Evolutionary conservation across 2,113 vertebrate genomes (phyloP).

Genomic region (Crotalus helleri): DNA sequence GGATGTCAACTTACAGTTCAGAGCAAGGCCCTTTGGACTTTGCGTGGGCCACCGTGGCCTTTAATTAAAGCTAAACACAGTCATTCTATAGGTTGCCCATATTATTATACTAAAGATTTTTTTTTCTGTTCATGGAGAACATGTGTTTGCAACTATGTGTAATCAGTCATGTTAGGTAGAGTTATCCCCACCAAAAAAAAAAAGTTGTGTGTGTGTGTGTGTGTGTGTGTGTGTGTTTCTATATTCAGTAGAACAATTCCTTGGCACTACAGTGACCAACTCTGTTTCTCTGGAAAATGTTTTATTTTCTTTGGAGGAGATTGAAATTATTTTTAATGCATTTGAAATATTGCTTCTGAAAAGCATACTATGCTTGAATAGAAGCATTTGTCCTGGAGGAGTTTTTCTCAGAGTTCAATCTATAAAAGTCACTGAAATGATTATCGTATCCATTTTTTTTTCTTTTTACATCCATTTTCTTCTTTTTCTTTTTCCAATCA

Average conservation of each 20-base stretch:
- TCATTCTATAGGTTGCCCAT: conserved; percentile 73
- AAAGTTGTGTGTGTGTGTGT: neutral
- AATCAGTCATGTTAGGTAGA: conserved; percentile 59
- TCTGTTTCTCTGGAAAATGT: neutral
- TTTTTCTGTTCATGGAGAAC: conserved; percentile 72
- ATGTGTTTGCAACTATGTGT: conserved; percentile 74
- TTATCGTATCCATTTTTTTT: conserved; percentile 50
- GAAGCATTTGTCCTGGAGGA: conserved; percentile 61
- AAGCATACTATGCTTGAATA: conserved; percentile 53
- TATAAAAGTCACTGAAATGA: conserved; percentile 59
- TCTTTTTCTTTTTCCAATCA: conserved; percentile 51
- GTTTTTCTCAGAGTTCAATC: conserved; percentile 58
- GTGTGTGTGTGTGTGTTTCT: neutral
- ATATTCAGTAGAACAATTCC: neutral
- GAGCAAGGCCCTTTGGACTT: conserved; percentile 80
- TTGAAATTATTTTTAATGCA: conserved; percentile 26
- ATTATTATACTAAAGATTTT: conserved; percentile 61
- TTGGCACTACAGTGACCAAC: neutral
- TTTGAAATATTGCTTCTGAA: conserved; percentile 65
- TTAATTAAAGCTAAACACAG: conserved; percentile 86
- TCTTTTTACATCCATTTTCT: conserved; percentile 37
- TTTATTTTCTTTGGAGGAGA: conserved; percentile 18
- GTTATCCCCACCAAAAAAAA: conserved; percentile 34
- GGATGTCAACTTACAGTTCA: conserved; percentile 82
- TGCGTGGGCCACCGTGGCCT: conserved; percentile 80